phyloP scores from a whole-genome alignment of 1,140 invertebrate genomes.

The Marisa cornuarietis region DNA sequence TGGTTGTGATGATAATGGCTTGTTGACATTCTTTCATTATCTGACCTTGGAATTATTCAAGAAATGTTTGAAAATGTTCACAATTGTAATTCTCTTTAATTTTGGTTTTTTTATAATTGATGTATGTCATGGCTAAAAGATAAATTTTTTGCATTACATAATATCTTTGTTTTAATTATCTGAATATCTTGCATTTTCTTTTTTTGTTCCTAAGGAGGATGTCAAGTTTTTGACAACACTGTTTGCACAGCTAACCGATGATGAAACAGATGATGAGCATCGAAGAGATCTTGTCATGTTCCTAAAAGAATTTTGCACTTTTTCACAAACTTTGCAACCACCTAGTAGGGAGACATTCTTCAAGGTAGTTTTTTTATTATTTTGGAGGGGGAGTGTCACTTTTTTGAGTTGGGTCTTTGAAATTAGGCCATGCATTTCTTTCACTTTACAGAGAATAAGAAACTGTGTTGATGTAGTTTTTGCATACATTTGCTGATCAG shows the following conservation, averaged over 20 bases:
- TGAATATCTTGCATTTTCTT: not conserved
- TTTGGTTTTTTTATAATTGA: not conserved
- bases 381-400: no score
- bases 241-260: conserved; percentile 91
- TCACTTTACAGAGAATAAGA: no score
- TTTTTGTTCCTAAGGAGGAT: conserved; percentile 79
- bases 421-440: no score
- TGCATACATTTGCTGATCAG: no score
- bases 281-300: conserved; percentile 95
- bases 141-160: not conserved
- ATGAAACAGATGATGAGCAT: conserved; percentile 83
- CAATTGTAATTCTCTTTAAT: not conserved
- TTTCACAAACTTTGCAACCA: conserved; percentile 97
- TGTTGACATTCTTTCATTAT: no score
- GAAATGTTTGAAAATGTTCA: no score
- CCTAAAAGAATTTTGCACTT: conserved; percentile 99
- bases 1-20: no score
- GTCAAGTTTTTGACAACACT: conserved; percentile 94
- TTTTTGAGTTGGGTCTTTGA: no score
- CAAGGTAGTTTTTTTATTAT: conserved; percentile 71
- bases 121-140: not conserved
- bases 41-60: no score
- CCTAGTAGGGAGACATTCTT: conserved; percentile 97
- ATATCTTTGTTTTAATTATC: not conserved
- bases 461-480: no score